phyloP scores from a whole-genome alignment of 2,797 vertebrate genomes.

The Manis pentadactyla region DNA sequence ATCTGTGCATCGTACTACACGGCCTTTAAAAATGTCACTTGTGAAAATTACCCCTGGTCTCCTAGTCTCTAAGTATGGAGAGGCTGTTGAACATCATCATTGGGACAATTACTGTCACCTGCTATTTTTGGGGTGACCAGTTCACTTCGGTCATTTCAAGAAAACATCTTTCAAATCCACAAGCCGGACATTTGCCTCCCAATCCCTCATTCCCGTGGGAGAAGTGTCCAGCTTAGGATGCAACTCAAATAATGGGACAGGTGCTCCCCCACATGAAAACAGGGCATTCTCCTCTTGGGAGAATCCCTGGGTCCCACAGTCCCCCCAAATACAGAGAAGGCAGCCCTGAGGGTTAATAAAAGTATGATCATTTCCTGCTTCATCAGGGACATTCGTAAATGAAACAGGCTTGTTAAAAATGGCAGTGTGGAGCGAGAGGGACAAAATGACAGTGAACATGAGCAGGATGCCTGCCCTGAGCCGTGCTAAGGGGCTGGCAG shows the following conservation, averaged over 20 bases:
- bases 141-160: not conserved
- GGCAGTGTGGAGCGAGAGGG: fast-evolving
- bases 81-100: fast-evolving
- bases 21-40: not conserved
- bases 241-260: fast-evolving
- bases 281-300: fast-evolving
- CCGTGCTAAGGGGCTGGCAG: too few relatives aligned
- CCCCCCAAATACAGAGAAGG: not conserved
- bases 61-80: not conserved
- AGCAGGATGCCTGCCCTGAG: not conserved
- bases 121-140: not conserved
- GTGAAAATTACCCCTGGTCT: too few relatives aligned
- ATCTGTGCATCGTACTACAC: fast-evolving
- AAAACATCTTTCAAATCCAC: not conserved
- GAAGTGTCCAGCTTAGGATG: fast-evolving
- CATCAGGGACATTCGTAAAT: not conserved
- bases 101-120: fast-evolving
- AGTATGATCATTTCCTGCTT: not conserved
- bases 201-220: not conserved
- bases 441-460: fast-evolving
- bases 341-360: not conserved
- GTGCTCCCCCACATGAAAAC: fast-evolving
- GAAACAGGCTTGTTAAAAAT: not conserved
- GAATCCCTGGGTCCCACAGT: too few relatives aligned
- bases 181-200: not conserved